Percentiles rank a stretch among this genome's conserved stretches.
Conservation (phyloP, 53 echinoderm and acorn worm species). For the Stichopus horrens region DNA sequence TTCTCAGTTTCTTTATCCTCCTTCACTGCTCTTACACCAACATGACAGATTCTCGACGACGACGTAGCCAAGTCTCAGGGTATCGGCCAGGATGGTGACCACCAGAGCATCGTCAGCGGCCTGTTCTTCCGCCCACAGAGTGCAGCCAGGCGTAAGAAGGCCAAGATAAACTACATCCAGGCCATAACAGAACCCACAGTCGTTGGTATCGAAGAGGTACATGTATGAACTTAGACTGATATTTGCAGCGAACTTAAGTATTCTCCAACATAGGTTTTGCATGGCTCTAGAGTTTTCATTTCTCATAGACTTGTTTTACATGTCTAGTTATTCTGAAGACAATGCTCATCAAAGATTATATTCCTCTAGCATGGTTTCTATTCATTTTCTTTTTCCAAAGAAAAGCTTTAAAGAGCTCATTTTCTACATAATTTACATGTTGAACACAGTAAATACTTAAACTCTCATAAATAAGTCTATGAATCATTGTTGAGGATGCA, state of each 20-base stretch:
- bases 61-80: constrained; percentile 28
- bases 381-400: no score
- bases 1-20: no score
- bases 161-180: constrained; percentile 93
- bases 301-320: neutral
- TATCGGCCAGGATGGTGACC: constrained; percentile 14
- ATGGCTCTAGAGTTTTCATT: neutral
- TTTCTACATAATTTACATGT: no score
- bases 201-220: constrained; percentile 98
- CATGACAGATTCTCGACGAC: constrained; percentile 25
- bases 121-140: constrained; percentile 67
- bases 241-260: neutral
- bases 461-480: no score
- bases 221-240: neutral
- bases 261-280: neutral
- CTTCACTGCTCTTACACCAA: neutral
- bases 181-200: constrained; percentile 96
- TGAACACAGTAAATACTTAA: no score
- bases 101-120: constrained; percentile 9
- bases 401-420: no score
- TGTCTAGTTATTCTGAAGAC: no score
- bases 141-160: constrained; percentile 65
- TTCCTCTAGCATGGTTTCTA: no score
- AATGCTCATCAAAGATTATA: no score
- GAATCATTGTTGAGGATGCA: no score